Percentiles rank a stretch among this genome's conserved stretches.
These are phyloP conservation scores for Sternotherus odoratus DNA, from an alignment of 2,797 vertebrate species.

Conservation along the genomic window DNA sequence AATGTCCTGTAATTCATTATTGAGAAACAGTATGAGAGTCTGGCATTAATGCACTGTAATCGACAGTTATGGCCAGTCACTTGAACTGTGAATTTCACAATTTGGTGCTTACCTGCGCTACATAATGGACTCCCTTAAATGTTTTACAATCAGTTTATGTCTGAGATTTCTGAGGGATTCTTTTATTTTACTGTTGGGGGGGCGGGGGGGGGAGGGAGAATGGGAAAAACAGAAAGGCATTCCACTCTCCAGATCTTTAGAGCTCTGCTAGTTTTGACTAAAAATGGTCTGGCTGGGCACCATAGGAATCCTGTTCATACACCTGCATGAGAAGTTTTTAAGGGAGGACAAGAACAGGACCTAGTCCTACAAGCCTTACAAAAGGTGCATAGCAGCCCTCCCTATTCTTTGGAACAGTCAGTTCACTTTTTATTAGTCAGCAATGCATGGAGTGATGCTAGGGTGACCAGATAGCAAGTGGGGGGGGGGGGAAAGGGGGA, in stretches of 20 bases:
- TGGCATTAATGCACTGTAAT: conserved; percentile 22
- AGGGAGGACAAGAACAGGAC: fast-evolving
- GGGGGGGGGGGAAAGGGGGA: too few species aligned
- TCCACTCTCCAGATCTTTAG: not conserved
- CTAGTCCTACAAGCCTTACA: not conserved
- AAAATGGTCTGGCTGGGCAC: not conserved
- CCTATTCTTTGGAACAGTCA: not conserved
- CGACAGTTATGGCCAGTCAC: conserved; percentile 20
- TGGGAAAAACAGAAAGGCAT: not conserved
- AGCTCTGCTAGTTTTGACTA: not conserved
- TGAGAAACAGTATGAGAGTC: conserved; percentile 38
- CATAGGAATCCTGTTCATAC: not conserved
- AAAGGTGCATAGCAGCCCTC: not conserved
- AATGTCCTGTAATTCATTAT: not conserved
- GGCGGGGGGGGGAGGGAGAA: not conserved
- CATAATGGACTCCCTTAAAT: fast-evolving
- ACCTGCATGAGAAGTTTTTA: not conserved
- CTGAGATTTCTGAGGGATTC: not conserved
- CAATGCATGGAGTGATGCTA: not conserved
- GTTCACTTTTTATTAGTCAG: not conserved
- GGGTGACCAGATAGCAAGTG: not conserved
- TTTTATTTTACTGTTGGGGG: too few species aligned
- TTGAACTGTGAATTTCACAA: not conserved
- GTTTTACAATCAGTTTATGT: not conserved
- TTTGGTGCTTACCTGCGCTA: conserved; percentile 23